Evolutionary conservation across 2,888 invertebrate genomes (phyloP), one percentile per base, ranked within the genome.

Genomic region (Coleophora flavipennella): DNA sequence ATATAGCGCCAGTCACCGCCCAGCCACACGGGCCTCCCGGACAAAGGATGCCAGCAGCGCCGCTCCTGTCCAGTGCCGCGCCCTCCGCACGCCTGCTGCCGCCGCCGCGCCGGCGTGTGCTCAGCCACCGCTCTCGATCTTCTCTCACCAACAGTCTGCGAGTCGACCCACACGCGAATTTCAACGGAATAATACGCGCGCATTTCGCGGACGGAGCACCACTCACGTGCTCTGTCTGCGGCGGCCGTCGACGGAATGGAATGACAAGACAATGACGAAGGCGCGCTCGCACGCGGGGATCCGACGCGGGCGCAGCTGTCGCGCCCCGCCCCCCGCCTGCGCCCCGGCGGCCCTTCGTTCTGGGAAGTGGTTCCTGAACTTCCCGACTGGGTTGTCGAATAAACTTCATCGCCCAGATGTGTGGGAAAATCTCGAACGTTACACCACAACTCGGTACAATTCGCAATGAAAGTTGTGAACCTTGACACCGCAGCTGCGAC

Each of bases 291-390:
- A 66, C 50, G 72, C 64, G 74, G 73, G 73, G 71, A 52, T 62
- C 64, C 71, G 71, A 67, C 75, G 77, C 77, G 58, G 68, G 73
- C 80, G 80, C 80, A 77, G 80, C 79, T 79, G 79, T 76, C 80
- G 75, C 67, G 64, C 66, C 67, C 64, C 65, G 53, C 59, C 60
- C 59, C 50, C 61, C 58, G 53, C 47, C 58, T 44, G 42, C 47
- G 49, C 59, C 64, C 63, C 67, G 57, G 59, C 60, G 70, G 71
- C 77, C 79, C 80, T 76, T 75, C 77, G 81, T 83, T 83, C 83
- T 83, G 81, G 83, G 83, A 81, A 84, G 79, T 81, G 79, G 83
- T 81, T 84, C 83, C 83, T 80, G 75, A 79, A 70, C 80, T 81
- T 84, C 83, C 83, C 83, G 72, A 67, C 65, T 55, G 70, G 65